Percentiles rank a stretch among this genome's conserved stretches.
Conservation (phyloP, 2,888 invertebrate genomes). For the Pharmacophagus antenor region DNA sequence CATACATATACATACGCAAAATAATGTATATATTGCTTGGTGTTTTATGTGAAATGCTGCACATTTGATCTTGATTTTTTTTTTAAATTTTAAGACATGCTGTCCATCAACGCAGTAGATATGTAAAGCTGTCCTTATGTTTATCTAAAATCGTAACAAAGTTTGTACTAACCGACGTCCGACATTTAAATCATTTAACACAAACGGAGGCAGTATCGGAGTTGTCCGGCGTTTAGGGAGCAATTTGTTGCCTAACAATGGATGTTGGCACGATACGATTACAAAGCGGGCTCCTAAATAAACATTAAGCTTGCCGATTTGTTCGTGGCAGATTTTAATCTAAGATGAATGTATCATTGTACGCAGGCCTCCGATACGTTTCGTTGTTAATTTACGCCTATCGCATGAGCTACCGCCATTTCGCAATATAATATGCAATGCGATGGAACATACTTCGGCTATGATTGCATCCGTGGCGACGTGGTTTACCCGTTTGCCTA, state of each 20-base stretch:
- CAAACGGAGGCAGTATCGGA: conserved; percentile 11
- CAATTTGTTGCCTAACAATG: conserved; percentile 36
- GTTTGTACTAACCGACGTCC: background rate
- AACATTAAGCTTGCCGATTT: conserved; percentile 55
- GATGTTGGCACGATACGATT: conserved; percentile 38
- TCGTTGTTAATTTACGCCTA: conserved; percentile 48
- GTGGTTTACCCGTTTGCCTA: no score
- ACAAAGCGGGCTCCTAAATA: conserved; percentile 36
- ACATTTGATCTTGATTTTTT: no score
- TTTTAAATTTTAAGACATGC: no score
- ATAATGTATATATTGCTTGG: no score
- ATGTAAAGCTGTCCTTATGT: background rate
- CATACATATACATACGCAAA: no score
- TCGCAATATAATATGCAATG: conserved; percentile 6
- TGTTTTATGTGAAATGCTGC: no score
- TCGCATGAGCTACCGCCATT: conserved; percentile 34
- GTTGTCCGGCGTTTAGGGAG: conserved; percentile 14
- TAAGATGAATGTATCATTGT: conserved; percentile 62
- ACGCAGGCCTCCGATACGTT: conserved; percentile 37
- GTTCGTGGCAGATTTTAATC: conserved; percentile 66
- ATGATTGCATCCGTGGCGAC: no score
- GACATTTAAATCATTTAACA: conserved; percentile 24
- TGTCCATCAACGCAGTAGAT: no score
- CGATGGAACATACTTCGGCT: background rate
- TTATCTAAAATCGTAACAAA: background rate